A percentile compares a stretch with the other conserved stretches of the same genome.
These are phyloP conservation scores for Pheosia tremula DNA, from an alignment of 2,888 invertebrate genomes.

Conservation along the genomic window DNA sequence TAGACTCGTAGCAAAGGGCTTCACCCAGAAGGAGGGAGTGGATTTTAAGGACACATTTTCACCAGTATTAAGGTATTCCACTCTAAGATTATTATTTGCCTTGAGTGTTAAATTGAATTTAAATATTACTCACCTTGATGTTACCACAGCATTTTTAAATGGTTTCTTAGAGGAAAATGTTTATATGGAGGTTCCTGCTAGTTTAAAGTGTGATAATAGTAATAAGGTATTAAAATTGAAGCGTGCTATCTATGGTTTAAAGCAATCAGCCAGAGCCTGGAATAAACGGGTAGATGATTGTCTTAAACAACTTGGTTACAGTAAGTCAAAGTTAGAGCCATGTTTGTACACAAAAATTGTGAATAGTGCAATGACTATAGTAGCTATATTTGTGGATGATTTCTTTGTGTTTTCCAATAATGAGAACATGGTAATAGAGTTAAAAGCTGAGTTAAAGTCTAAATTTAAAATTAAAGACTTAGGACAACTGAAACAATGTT, in stretches of 20 bases:
- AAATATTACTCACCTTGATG: not conserved
- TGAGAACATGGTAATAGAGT: not conserved
- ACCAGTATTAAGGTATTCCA: not conserved
- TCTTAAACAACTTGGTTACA: constrained; percentile 11
- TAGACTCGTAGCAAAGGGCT: constrained; percentile 17
- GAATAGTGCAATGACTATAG: constrained; percentile 6
- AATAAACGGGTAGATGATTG: constrained; percentile 5
- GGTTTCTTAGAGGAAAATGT: not conserved
- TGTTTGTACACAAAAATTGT: constrained; percentile 14
- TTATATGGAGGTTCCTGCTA: not conserved
- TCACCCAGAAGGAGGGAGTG: constrained; percentile 10
- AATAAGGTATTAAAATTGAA: constrained; percentile 16
- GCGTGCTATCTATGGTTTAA: constrained; percentile 17
- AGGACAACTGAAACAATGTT: constrained; percentile 9
- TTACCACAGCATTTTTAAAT: not conserved
- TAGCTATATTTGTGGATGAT: constrained; percentile 23
- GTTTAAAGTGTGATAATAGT: not conserved
- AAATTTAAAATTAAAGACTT: constrained; percentile 7
- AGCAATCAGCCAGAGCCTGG: constrained; percentile 10
- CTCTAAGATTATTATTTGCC: constrained; percentile 1
- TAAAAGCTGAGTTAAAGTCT: not conserved
- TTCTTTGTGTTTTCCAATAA: constrained; percentile 11
- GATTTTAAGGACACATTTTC: not conserved
- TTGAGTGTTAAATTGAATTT: not conserved
- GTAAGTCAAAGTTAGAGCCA: constrained; percentile 13